A percentile compares a stretch with the other conserved stretches of the same genome.
Conservation (phyloP, 2,113 vertebrate genomes). For the Orcinus orca region DNA sequence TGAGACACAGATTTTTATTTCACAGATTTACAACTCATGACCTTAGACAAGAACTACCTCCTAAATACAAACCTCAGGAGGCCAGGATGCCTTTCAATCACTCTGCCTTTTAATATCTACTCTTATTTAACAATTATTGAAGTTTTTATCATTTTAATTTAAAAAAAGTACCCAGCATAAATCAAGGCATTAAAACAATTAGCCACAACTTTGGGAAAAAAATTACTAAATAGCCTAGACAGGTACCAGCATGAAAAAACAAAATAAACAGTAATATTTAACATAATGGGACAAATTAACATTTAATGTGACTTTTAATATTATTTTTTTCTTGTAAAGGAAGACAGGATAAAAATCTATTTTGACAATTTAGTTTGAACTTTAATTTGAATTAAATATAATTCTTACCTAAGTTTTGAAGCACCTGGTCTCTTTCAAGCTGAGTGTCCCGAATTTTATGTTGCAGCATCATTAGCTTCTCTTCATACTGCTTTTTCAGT, state of each 20-base stretch:
- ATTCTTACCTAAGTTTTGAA: conserved; percentile 94
- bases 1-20: not conserved
- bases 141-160: not conserved
- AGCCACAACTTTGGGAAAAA: not conserved
- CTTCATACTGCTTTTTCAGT: conserved; percentile 96
- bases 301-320: not conserved
- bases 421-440: conserved; percentile 96
- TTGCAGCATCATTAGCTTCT: conserved; percentile 96
- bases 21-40: not conserved
- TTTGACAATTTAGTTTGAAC: not conserved
- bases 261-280: not conserved
- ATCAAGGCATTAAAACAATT: conserved; percentile 31
- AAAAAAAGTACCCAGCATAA: not conserved
- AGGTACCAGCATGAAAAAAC: not conserved
- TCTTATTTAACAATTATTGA: not conserved
- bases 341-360: not conserved
- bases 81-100: not conserved
- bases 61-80: not conserved
- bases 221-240: not conserved
- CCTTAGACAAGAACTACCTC: not conserved
- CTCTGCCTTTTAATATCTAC: not conserved
- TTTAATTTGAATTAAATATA: not conserved
- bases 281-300: not conserved
- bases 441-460: conserved; percentile 98
- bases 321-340: not conserved